Evolutionary conservation across 2,888 invertebrate genomes (phyloP).

Genomic region (Hemithea aestivaria): DNA sequence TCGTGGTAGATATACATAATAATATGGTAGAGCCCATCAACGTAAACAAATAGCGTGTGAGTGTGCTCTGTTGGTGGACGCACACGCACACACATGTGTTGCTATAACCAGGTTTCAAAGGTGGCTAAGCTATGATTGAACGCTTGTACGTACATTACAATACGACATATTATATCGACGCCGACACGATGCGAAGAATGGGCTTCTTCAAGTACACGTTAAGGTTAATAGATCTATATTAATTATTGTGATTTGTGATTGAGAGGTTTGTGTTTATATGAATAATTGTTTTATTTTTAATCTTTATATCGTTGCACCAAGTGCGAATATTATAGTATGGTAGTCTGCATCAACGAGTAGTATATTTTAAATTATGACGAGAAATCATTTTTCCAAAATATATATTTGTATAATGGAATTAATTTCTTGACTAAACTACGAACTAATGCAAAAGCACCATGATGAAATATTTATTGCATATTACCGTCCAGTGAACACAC

Average conservation of each 20-base stretch:
- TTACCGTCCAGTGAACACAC: constrained; percentile 73
- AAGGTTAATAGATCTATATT: constrained; percentile 32
- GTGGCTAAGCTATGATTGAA: constrained; percentile 8
- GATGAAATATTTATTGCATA: constrained; percentile 47
- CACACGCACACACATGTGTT: too few species aligned
- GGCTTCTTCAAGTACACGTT: constrained; percentile 21
- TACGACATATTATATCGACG: constrained; percentile 1
- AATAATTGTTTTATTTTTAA: constrained; percentile 47
- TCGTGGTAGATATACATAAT: constrained; percentile 19
- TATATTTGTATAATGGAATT: constrained; percentile 35
- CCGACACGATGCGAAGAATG: constrained; percentile 8
- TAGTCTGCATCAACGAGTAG: constrained; percentile 64
- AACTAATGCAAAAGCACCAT: constrained; percentile 46
- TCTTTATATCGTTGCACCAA: constrained; percentile 64
- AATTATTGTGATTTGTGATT: constrained; percentile 50
- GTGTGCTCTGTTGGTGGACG: too few species aligned
- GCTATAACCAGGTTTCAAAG: too few species aligned
- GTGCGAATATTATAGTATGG: constrained; percentile 59
- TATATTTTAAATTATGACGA: constrained; percentile 40
- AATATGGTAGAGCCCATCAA: background rate
- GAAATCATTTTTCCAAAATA: constrained; percentile 39
- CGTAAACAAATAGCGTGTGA: too few species aligned
- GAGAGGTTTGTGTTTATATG: constrained; percentile 56
- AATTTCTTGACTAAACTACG: constrained; percentile 45
- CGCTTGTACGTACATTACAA: constrained; percentile 8